Evolutionary conservation across 2,797 vertebrate species (phyloP), one percentile per base, ranked within the genome.

Genomic region (Sebastes diaconus): DNA sequence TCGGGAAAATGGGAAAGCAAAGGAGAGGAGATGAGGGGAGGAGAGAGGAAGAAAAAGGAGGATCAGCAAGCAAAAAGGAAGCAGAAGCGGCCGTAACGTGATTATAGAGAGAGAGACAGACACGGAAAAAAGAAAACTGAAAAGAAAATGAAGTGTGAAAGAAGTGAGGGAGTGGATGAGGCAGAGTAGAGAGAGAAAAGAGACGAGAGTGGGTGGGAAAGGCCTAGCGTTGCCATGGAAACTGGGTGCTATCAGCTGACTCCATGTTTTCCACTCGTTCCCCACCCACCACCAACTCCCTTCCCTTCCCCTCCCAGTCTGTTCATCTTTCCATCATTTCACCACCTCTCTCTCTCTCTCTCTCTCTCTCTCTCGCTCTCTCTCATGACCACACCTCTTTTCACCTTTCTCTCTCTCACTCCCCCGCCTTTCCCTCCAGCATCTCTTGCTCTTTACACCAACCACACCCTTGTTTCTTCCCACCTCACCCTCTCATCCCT

Each of bases 161-260:
- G 84, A 86, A 85, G 90, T 68, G 81, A 90, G 80, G 69, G 82
- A 90, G 81, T 72, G 87, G 81, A 84, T 73, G 73, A 87, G 84
- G 81, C 84, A 77, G 74, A 77, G 69, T 42, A 3, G 63, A 75
- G 58, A 75, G 66, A 86, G 29, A 67, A 42, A 55, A 79, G 81
- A 90, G 59, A 16, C 2, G 32, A 84, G 73, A 78, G 46, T 92
- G 94, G 93, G 93, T 92, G 93, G 93, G 95, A 95, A 95, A 93
- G 93, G 93, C 92, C 93, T 90, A 42, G 30, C 32, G 95, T 96
- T 95, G 85, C 92, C 93, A 96, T 95, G 95, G 95, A 94, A 96
- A 96, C 96, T 94, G 93, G 92, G 95, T 94, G 92, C 89, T 91
- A 93, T 94, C 94, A 93, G 93, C 93, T 95, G 94, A 95, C 93